Evolutionary conservation across 2,888 invertebrate species (phyloP), one percentile per base, ranked within the genome.

Genomic region (Pediacus dermestoides): DNA sequence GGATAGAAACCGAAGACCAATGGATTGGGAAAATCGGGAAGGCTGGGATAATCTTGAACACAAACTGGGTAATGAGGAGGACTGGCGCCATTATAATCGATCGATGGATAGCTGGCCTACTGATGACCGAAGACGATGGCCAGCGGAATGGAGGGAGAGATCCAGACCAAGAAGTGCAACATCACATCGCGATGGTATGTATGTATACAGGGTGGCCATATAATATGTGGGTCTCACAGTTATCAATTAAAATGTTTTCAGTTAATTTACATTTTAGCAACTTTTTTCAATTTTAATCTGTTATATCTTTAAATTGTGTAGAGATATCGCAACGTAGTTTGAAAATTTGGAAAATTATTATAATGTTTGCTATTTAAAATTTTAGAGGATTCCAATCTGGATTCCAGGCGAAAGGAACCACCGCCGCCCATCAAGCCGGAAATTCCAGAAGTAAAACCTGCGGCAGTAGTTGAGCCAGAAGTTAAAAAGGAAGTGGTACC

Each of bases 91-190:
- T 50, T 60, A 59, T 37, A 58, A 58, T 37, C 40, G 66, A 8
- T 58, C 63, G 1, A 51, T 64, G 51, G 69, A 68, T 39, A 60
- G 56, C 39, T 69, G 69, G 69, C 51, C 58, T 9, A 73, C 73
- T 26, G 79, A 79, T 34, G 78, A 77, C 44, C 72, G 76, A 31
- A 68, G 73, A 26, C 64, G 72, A 27, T 61, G 61, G 58, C 53
- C 48, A 10, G 49, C 50, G 6, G 61, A 63, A 31, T 63, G 63
- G 63, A 52, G 62, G 25, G 60, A 68, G 57, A 46, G 71, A 66
- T 68, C 73, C 61, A 44, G 74, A 58, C 52, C 69, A 2, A 62
- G 69, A 70, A 61, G 77, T 70, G 55, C 63, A 8, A 60, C 66
- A 2, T 67, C 68, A 2, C 64, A 66, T 31, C 54, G 63, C 36